A percentile compares a stretch with the other conserved stretches of the same genome.
phyloP scores from a whole-genome alignment of 2,797 vertebrate genomes.

The Sorex maritimensis region DNA sequence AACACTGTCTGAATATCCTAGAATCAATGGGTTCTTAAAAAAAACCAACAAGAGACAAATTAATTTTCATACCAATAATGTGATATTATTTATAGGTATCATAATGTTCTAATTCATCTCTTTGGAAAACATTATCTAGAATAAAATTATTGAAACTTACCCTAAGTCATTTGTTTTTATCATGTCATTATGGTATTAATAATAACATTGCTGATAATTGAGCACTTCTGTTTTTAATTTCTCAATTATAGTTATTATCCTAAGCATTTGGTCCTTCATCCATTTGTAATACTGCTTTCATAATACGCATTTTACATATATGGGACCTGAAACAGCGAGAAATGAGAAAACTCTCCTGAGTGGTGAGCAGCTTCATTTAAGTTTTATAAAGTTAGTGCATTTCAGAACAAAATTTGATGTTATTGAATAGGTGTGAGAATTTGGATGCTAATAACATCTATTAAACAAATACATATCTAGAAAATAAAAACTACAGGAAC shows the following conservation, averaged over 20 bases:
- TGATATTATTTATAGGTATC: not conserved
- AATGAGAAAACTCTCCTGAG: not conserved
- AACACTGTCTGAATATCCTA: accelerated
- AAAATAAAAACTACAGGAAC: not conserved
- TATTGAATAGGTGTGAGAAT: not conserved
- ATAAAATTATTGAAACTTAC: not conserved
- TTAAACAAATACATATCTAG: not conserved
- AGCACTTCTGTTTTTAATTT: not conserved
- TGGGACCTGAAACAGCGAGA: not conserved
- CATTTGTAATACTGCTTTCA: not conserved
- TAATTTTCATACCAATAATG: accelerated
- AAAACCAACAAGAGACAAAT: not conserved
- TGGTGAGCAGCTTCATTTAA: not conserved
- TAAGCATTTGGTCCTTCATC: not conserved
- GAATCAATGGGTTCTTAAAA: accelerated
- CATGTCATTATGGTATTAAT: not conserved
- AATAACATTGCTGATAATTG: not conserved
- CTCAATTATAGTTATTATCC: not conserved
- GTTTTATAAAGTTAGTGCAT: not conserved
- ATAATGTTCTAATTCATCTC: not conserved
- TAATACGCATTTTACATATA: accelerated
- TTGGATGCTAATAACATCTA: not conserved
- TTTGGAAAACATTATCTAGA: not conserved
- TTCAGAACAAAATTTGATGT: not conserved
- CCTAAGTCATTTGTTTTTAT: not conserved